Conservation (phyloP, 2,888 invertebrate genomes). For the Zaprionus obscuricornis region DNA sequence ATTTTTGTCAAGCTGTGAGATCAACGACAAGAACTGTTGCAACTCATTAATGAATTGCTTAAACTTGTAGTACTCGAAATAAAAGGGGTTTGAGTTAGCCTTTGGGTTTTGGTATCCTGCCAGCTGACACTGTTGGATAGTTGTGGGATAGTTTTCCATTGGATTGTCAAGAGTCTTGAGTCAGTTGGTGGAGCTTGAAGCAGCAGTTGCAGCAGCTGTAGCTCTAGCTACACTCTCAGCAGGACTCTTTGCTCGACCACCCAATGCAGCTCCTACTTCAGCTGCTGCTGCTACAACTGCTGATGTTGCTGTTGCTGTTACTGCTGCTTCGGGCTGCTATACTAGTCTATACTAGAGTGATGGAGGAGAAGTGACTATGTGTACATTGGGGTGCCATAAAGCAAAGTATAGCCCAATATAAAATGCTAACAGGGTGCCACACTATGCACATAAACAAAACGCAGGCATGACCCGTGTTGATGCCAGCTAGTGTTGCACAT, state of each 20-base stretch:
- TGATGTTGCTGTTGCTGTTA: slow-evolving; percentile 32
- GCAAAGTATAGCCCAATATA: slow-evolving; percentile 77
- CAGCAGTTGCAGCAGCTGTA: no score
- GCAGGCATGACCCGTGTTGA: slow-evolving; percentile 39
- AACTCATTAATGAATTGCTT: slow-evolving; percentile 46
- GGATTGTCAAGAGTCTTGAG: slow-evolving; percentile 37
- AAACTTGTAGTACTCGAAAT: background rate
- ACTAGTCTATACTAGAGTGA: background rate
- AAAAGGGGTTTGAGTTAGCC: slow-evolving; percentile 3
- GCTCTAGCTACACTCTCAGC: slow-evolving; percentile 52
- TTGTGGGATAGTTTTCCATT: slow-evolving; percentile 31
- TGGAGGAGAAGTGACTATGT: slow-evolving; percentile 21
- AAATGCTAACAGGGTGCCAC: slow-evolving; percentile 67
- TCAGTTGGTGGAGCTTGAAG: slow-evolving; percentile 21
- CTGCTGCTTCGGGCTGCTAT: slow-evolving; percentile 16
- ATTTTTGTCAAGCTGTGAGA: slow-evolving; percentile 9
- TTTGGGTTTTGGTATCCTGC: slow-evolving; percentile 11
- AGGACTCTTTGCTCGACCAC: slow-evolving; percentile 38
- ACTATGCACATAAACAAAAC: slow-evolving; percentile 72
- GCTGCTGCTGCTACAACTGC: slow-evolving; percentile 24
- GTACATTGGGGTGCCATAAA: slow-evolving; percentile 76
- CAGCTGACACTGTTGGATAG: slow-evolving; percentile 48
- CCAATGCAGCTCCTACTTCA: slow-evolving; percentile 23
- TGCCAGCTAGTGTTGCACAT: slow-evolving; percentile 13
- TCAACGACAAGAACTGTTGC: slow-evolving; percentile 18